phyloP scores from a whole-genome alignment of 2,797 vertebrate genomes.

The Chiroxiphia lanceolata region DNA sequence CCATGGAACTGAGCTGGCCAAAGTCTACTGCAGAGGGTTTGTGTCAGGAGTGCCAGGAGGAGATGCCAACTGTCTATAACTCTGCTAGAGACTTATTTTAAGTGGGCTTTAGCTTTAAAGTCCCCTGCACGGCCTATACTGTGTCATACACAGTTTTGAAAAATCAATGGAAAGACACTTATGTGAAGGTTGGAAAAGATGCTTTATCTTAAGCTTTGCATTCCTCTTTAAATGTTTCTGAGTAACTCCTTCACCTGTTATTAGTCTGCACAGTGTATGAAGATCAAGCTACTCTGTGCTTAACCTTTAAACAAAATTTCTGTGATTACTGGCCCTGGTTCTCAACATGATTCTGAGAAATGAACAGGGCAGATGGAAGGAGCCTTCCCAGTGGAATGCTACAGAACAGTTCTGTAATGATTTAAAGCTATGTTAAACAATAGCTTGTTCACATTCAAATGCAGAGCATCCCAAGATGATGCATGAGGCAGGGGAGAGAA shows the following conservation, averaged over 20 bases:
- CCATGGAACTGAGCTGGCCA: not conserved
- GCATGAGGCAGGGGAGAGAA: not conserved
- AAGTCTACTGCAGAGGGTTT: not conserved
- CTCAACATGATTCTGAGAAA: not conserved
- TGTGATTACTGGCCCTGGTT: not conserved
- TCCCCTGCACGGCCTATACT: not conserved
- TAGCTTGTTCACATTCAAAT: conserved; percentile 23
- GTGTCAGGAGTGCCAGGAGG: not conserved
- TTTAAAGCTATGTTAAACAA: conserved; percentile 44
- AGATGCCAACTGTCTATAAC: not conserved
- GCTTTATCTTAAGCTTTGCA: not conserved
- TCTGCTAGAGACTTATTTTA: not conserved
- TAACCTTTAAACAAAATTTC: conserved; percentile 27
- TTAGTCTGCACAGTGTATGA: not conserved
- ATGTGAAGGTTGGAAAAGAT: not conserved
- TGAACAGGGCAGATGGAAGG: conserved; percentile 28
- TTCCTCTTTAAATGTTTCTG: not conserved
- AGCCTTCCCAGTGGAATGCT: conserved; percentile 5
- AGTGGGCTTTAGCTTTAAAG: not conserved
- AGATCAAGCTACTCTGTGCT: not conserved
- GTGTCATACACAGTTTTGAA: not conserved
- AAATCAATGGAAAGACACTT: not conserved
- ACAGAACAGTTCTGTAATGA: conserved; percentile 20
- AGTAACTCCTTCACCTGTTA: not conserved
- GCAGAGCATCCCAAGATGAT: conserved; percentile 10